Conservation (phyloP, 2,888 invertebrate genomes). For the Aradus depressus region DNA sequence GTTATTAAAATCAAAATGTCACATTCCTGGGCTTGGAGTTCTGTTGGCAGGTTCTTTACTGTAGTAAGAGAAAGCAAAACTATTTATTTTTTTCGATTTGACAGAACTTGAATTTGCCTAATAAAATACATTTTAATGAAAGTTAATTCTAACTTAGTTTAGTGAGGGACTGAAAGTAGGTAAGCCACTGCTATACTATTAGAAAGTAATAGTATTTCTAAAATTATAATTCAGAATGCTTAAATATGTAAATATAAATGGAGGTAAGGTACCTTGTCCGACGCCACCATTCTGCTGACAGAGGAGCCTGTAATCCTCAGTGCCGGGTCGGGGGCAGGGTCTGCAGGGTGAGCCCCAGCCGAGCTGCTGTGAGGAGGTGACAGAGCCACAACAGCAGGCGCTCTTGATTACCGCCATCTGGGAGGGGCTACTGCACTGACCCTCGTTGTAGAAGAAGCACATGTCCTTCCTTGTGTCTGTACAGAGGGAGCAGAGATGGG, state of each 20-base stretch:
- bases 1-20: no score
- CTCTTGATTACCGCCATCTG: slow-evolving; percentile 68
- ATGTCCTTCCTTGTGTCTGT: slow-evolving; percentile 68
- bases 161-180: background rate
- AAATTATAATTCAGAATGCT: no score
- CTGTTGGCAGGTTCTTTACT: no score
- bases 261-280: no score
- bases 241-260: no score
- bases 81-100: no score
- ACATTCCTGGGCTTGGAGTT: no score
- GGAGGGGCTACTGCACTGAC: slow-evolving; percentile 65
- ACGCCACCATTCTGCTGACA: no score
- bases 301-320: slow-evolving; percentile 54
- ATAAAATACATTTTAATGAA: slow-evolving; percentile 15
- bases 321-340: slow-evolving; percentile 59
- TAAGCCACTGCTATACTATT: background rate
- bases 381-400: slow-evolving; percentile 70
- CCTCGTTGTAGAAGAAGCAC: slow-evolving; percentile 68
- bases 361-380: slow-evolving; percentile 52
- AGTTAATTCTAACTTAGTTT: background rate
- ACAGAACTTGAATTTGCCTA: no score
- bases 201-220: no score
- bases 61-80: no score
- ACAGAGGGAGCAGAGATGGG: slow-evolving; percentile 24
- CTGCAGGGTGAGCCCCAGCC: slow-evolving; percentile 76